Evolutionary conservation across 2,797 vertebrate species (phyloP).

Genomic region (Spea hammondii): DNA sequence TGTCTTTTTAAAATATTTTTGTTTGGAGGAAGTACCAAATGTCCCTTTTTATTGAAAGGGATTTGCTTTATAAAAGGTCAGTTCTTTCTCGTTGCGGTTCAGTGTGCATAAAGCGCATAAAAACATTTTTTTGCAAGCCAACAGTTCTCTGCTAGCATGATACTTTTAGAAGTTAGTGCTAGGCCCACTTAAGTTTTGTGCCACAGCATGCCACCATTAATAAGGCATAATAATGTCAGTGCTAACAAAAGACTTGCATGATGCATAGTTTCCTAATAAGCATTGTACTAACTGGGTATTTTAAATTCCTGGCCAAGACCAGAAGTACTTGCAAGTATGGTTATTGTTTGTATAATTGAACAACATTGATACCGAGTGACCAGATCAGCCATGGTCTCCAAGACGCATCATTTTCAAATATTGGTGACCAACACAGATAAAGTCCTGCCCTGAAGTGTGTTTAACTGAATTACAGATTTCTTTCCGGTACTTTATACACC

Average conservation of each 20-base stretch:
- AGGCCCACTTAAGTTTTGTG: conserved; percentile 18
- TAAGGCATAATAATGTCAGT: not conserved
- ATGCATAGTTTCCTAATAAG: not conserved
- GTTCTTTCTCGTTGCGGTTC: conserved; percentile 27
- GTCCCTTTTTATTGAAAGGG: conserved; percentile 39
- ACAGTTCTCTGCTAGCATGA: conserved; percentile 27
- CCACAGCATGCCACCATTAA: conserved; percentile 14
- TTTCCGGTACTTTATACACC: too few species aligned
- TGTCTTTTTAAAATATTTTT: conserved; percentile 27
- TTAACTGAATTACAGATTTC: too few species aligned
- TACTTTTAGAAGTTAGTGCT: conserved; percentile 20
- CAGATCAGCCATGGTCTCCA: too few species aligned
- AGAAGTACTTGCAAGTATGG: too few species aligned
- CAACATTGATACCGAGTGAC: too few species aligned
- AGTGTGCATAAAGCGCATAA: conserved; percentile 26
- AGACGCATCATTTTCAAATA: too few species aligned
- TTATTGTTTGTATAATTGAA: too few species aligned
- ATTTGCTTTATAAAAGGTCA: conserved; percentile 44
- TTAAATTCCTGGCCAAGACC: too few species aligned
- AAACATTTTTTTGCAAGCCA: conserved; percentile 33
- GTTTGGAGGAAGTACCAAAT: conserved; percentile 34
- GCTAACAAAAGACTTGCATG: not conserved
- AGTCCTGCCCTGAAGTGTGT: too few species aligned
- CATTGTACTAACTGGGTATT: too few species aligned
- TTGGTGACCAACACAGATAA: too few species aligned